Conservation (phyloP, 2,888 invertebrate genomes). For the Ophion ventricosus region DNA sequence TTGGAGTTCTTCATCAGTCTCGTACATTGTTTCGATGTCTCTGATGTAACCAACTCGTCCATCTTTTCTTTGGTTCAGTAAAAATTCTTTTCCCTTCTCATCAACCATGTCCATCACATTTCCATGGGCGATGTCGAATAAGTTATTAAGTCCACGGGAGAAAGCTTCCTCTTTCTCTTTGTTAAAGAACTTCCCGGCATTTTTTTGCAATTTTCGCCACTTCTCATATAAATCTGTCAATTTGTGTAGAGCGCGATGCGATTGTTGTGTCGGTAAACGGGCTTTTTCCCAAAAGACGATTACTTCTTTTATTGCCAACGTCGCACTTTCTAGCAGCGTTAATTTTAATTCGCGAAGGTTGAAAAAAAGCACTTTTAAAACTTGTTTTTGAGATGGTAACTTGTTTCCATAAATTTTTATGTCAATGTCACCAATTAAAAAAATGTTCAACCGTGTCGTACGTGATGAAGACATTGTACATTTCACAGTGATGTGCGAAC, state of each 20-base stretch:
- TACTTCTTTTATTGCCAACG: constrained; percentile 58
- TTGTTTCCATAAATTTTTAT: no score
- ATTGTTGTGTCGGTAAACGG: constrained; percentile 9
- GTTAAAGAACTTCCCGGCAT: constrained; percentile 65
- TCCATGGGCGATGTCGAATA: constrained; percentile 64
- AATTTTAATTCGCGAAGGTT: no score
- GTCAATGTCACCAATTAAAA: no score
- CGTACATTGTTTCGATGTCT: constrained; percentile 36
- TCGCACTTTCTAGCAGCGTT: not conserved
- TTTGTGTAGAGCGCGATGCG: constrained; percentile 62
- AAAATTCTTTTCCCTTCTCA: constrained; percentile 39
- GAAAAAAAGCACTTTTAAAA: no score
- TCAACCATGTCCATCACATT: constrained; percentile 58
- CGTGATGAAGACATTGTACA: no score
- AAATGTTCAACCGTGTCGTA: no score
- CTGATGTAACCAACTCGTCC: constrained; percentile 44
- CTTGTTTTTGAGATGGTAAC: no score
- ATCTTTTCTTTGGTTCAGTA: constrained; percentile 39
- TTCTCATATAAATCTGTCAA: constrained; percentile 71
- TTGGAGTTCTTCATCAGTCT: constrained; percentile 14
- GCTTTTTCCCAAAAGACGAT: constrained; percentile 68
- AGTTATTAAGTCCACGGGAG: constrained; percentile 54
- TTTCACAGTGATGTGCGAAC: constrained; percentile 1
- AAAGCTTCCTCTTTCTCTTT: constrained; percentile 61
- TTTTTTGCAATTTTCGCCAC: constrained; percentile 76